Evolutionary conservation across 1,140 invertebrate species (phyloP), one percentile per base, ranked within the genome.

Genomic region (Dreissena polymorpha): DNA sequence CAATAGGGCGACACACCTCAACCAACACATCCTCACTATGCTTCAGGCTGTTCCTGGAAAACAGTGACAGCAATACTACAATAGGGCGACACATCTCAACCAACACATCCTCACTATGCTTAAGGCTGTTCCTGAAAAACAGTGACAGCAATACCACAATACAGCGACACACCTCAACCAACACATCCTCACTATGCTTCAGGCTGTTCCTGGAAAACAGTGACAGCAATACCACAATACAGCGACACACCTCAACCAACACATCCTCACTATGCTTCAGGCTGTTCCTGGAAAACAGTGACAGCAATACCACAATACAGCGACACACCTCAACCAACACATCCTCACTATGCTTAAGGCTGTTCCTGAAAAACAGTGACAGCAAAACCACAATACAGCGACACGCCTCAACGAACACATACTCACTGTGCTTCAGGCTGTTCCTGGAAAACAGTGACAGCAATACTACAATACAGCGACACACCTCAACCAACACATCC

Each of bases 241-340:
- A 39, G n/a, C n/a, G n/a, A n/a, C 57, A 60, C 21, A 60, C 57
- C 57, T 60, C 57, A 2, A 60, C 57, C 57, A 60, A 60, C 57
- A 60, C 57, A 3, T 23, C 57, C 21, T 60, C 57, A 60, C 57
- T 60, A 10, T 23, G 2, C 57, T 60, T 23, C 21, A 60, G 16
- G 21, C 16, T n/a, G 57, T 3, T 23, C 57, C 57, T 60, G 57
- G 2, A 60, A 60, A 18, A 60, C 16, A 39, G 39, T 39, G 39
- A 8, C 39, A 39, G 8, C 39, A 39, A 39, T 39, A 39, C 39
- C 2, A 8, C 39, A 2, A 39, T 5, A 39, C 39, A 39, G n/a
- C n/a, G n/a, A n/a, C 57, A 60, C 21, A 60, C 57, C 57, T 60
- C 57, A 2, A 60, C 57, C 57, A 60, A 60, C 57, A 60, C 57